A percentile compares a stretch with the other conserved stretches of the same genome.
Evolutionary conservation across 2,888 invertebrate species (phyloP).

Genomic region (Anagyrus pseudococci): DNA sequence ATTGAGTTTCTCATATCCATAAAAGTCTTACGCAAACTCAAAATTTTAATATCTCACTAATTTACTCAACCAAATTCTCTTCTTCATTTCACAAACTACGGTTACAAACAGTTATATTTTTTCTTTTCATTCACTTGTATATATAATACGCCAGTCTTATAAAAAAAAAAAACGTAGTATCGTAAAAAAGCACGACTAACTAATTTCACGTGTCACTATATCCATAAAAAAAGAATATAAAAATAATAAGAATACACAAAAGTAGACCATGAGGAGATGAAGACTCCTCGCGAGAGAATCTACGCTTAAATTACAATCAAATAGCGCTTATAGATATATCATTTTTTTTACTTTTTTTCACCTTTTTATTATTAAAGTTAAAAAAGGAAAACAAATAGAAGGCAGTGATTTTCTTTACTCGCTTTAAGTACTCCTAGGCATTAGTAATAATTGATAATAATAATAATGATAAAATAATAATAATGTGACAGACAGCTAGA

Average conservation of each 20-base stretch:
- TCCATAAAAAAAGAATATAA: slow-evolving; percentile 4
- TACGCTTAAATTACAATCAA: neutral
- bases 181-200: neutral
- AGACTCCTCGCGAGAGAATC: neutral
- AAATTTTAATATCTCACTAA: too few species aligned
- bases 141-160: too few species aligned
- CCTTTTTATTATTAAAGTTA: neutral
- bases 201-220: neutral
- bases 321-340: neutral
- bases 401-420: slow-evolving; percentile 23
- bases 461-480: too few species aligned
- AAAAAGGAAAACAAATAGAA: slow-evolving; percentile 11
- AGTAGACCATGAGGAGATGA: neutral
- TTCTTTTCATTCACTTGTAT: too few species aligned
- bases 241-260: neutral
- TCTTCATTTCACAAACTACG: too few species aligned
- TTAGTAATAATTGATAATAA: slow-evolving; percentile 35
- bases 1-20: too few species aligned
- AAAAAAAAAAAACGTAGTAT: too few species aligned
- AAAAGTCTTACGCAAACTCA: too few species aligned
- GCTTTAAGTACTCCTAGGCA: slow-evolving; percentile 19
- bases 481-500: too few species aligned
- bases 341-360: too few species aligned
- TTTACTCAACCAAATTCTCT: too few species aligned
- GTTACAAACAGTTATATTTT: too few species aligned